Evolutionary conservation across 2,888 invertebrate species (phyloP).

Genomic region (Villa cingulata): DNA sequence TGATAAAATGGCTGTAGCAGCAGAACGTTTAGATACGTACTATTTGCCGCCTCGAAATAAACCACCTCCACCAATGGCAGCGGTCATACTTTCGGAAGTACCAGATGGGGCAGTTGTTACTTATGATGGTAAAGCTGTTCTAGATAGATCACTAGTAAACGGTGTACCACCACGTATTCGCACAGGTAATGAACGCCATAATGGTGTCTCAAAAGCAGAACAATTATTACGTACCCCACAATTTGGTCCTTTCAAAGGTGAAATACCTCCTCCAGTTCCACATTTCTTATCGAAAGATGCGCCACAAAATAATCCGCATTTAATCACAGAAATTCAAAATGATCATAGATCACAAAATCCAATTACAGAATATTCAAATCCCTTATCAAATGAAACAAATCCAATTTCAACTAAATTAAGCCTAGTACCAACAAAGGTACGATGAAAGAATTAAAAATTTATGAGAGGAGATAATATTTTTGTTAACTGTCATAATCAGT

Average conservation of each 20-base stretch:
- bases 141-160: conserved; percentile 48
- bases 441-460: too few species aligned
- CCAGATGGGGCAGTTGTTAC: conserved; percentile 51
- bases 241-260: conserved; percentile 59
- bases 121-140: conserved; percentile 62
- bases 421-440: conserved; percentile 13
- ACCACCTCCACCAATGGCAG: conserved; percentile 18
- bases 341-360: conserved; percentile 20
- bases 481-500: too few species aligned
- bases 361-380: conserved; percentile 21
- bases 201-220: conserved; percentile 40
- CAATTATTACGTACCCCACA: conserved; percentile 53
- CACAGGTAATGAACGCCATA: conserved; percentile 13
- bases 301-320: conserved; percentile 23
- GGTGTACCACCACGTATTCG: conserved; percentile 35
- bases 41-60: conserved; percentile 57
- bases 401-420: conserved; percentile 34
- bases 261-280: conserved; percentile 49
- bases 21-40: conserved; percentile 55
- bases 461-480: too few species aligned
- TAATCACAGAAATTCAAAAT: background rate
- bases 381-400: conserved; percentile 14
- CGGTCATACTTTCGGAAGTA: conserved; percentile 19
- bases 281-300: conserved; percentile 32
- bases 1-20: conserved; percentile 53